These are phyloP conservation scores for Hippasteria phrygiana DNA, from an alignment of 53 echinoderm and acorn worm genomes.

Conservation along the genomic window DNA sequence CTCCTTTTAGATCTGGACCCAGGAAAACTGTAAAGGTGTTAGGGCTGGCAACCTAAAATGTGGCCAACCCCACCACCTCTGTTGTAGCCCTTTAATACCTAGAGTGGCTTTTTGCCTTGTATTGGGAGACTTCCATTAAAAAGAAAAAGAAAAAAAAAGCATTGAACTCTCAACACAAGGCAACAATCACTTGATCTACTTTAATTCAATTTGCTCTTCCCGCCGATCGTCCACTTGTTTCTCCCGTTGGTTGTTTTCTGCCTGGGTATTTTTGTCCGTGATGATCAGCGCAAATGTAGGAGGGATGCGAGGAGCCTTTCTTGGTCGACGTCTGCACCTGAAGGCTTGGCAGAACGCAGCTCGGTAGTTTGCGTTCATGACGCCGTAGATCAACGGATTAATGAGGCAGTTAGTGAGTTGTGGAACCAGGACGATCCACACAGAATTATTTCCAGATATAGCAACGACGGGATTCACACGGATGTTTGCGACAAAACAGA, in stretches of 20 bases:
- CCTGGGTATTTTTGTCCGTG: background rate
- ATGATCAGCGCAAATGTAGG: background rate
- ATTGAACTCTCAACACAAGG: too few species aligned
- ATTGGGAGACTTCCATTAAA: too few species aligned
- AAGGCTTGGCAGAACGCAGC: slow-evolving; percentile 34
- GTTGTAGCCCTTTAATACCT: too few species aligned
- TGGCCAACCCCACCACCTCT: too few species aligned
- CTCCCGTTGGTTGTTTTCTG: background rate
- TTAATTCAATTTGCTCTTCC: background rate
- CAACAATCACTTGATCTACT: too few species aligned
- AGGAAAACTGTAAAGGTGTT: too few species aligned
- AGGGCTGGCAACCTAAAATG: too few species aligned
- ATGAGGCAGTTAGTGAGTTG: slow-evolving; percentile 3
- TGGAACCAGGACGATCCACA: slow-evolving; percentile 4
- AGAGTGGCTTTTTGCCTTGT: too few species aligned
- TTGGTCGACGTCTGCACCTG: background rate
- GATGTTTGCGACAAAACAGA: background rate
- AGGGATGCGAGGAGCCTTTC: background rate
- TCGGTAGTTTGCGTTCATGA: slow-evolving; percentile 29
- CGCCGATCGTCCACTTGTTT: background rate
- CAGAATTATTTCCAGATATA: background rate
- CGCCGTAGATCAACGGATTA: slow-evolving; percentile 42
- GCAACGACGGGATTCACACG: background rate
- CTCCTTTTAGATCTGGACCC: too few species aligned
- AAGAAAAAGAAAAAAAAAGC: too few species aligned